Evolutionary conservation across 2,113 vertebrate genomes (phyloP).

Genomic region (Progne subis): DNA sequence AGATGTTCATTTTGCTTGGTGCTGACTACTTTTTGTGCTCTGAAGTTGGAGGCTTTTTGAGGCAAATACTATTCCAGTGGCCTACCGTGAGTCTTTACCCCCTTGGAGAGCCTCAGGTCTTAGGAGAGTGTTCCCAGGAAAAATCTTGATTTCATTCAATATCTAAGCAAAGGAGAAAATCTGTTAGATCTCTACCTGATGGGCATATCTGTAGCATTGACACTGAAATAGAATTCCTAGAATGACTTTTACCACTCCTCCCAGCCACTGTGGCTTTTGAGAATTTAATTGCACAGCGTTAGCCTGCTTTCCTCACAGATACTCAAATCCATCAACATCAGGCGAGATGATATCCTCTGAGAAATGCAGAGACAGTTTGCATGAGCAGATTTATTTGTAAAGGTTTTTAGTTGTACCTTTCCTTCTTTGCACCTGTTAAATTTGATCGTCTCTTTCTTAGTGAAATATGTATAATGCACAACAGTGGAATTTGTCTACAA

Average conservation of each 20-base stretch:
- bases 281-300: not conserved
- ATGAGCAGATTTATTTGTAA: not conserved
- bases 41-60: not conserved
- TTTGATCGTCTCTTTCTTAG: not conserved
- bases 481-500: not conserved
- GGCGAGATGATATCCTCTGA: not conserved
- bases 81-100: not conserved
- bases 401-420: not conserved
- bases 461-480: not conserved
- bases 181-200: not conserved
- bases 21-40: not conserved
- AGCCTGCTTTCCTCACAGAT: not conserved
- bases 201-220: rapidly evolving
- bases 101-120: not conserved
- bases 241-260: rapidly evolving
- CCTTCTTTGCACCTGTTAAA: not conserved
- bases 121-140: not conserved
- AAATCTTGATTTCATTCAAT: not conserved
- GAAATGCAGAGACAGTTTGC: not conserved
- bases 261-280: not conserved
- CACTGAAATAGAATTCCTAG: not conserved
- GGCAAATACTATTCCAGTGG: not conserved
- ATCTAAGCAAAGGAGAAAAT: not conserved
- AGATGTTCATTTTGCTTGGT: not conserved
- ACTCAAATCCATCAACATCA: not conserved